Evolutionary conservation across 2,797 vertebrate genomes (phyloP), one percentile per base, ranked within the genome.

Genomic region (Falco columbarius): DNA sequence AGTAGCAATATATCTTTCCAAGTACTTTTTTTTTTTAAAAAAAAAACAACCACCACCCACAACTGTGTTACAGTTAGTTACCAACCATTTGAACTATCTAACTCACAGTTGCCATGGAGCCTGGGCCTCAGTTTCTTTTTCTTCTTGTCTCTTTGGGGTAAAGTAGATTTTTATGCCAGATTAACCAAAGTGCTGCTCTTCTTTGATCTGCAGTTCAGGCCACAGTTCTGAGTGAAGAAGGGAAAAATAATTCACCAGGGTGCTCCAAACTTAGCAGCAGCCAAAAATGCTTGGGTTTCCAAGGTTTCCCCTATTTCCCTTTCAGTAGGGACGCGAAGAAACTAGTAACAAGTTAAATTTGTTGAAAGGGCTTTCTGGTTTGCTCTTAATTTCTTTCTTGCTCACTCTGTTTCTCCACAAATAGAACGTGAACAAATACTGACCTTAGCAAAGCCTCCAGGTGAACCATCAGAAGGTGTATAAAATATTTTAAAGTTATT

Each of bases 161-260:
- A 82, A 67, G 55, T 36, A 55, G 87, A 55, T 72, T 91, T 96
- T 59, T 70, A 83, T 77, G 70, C 90, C 91, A 86, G 73, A 86
- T 89, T 93, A 93, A 80, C 70, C 58, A 12, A 80, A 88, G 81
- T 56, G 84, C 79, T 92, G 62, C 63, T 93, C 42, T 66, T 93
- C 94, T 97, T 96, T 95, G 71, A 92, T 91, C 93, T 96, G 80
- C 68, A 94, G 68, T 90, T 84, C 82, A 94, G 92, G 92, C 70
- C 65, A 80, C 51, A 84, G 71, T 71, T 86, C 73, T 92, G 58
- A 61, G 62, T 68, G 65, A 26, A 80, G 52, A 86, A 81, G 49
- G 54, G 62, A 55, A 94, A 96, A 95, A 68, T 91, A 82, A 96
- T 88, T 95, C 92, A 89, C 32, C 18, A 88, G 75, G 47, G 92